Conservation (phyloP, 2,113 vertebrate genomes). For the Crotalus horridus region DNA sequence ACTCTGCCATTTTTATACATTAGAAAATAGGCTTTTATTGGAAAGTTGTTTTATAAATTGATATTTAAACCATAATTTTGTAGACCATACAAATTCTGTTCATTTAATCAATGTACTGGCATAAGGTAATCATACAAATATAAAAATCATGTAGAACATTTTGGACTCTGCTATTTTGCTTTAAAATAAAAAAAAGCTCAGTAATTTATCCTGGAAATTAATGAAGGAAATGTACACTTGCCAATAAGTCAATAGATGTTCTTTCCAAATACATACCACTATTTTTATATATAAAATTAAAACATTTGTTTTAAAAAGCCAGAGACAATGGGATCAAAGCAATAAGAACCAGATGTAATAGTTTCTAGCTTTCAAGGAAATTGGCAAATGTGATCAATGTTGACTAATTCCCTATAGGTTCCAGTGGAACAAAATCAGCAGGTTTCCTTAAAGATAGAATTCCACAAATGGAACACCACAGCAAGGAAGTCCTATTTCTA, state of each 20-base stretch:
- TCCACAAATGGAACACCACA: neutral
- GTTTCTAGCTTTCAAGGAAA: neutral
- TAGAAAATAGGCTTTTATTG: neutral
- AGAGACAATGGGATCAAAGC: neutral
- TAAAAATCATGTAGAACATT: neutral
- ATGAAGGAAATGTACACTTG: neutral
- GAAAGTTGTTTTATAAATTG: neutral
- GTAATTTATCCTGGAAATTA: neutral
- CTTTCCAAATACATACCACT: neutral
- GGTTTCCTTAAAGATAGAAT: neutral
- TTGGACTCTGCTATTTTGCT: neutral
- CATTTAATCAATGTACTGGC: neutral
- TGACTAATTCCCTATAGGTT: neutral
- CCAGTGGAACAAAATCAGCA: neutral
- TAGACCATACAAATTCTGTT: neutral
- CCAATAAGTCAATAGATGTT: neutral
- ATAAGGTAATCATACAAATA: neutral
- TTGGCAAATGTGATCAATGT: neutral
- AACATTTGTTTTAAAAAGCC: neutral
- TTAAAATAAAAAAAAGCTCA: neutral
- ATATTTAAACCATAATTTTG: neutral
- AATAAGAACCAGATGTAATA: neutral
- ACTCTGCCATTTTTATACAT: neutral
- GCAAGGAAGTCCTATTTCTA: neutral
- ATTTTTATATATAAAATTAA: neutral